These are phyloP conservation scores for Allophyes oxyacanthae DNA, from an alignment of 2,888 invertebrate species.

Conservation along the genomic window DNA sequence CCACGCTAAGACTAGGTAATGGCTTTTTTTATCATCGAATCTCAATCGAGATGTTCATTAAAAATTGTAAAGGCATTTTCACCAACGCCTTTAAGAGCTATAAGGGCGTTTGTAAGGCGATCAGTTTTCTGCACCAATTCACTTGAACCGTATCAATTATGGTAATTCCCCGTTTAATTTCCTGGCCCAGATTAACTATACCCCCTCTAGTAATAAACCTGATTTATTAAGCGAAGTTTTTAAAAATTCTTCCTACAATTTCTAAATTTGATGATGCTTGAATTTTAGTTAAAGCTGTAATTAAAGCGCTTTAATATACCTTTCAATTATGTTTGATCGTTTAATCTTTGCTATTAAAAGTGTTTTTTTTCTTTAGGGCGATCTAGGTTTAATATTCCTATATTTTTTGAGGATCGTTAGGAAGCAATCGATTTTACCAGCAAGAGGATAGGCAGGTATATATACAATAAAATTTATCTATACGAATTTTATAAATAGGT, in stretches of 20 bases:
- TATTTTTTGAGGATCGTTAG: too few species aligned
- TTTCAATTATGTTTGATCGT: slow-evolving; percentile 27
- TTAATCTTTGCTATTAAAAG: slow-evolving; percentile 4
- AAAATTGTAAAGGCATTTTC: slow-evolving; percentile 66
- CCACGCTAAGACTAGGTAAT: slow-evolving; percentile 47
- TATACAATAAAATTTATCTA: too few species aligned
- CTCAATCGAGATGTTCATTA: slow-evolving; percentile 71
- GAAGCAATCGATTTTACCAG: too few species aligned
- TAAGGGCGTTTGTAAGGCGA: slow-evolving; percentile 69
- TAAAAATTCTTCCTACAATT: slow-evolving; percentile 65
- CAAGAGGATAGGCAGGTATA: too few species aligned
- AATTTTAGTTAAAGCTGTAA: slow-evolving; percentile 38
- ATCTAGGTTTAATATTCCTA: too few species aligned
- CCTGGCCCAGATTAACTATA: slow-evolving; percentile 84
- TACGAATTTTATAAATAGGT: too few species aligned
- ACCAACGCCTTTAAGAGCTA: slow-evolving; percentile 59
- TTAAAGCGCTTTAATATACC: slow-evolving; percentile 40
- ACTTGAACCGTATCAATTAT: slow-evolving; percentile 87
- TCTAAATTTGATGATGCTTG: slow-evolving; percentile 35
- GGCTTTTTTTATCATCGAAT: slow-evolving; percentile 68
- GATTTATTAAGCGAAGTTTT: slow-evolving; percentile 80
- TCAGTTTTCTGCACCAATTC: slow-evolving; percentile 85
- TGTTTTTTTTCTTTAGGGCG: too few species aligned
- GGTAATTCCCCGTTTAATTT: slow-evolving; percentile 88
- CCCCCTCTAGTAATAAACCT: slow-evolving; percentile 82